Evolutionary conservation across 2,113 vertebrate species (phyloP).

Genomic region (Albula glossodonta): DNA sequence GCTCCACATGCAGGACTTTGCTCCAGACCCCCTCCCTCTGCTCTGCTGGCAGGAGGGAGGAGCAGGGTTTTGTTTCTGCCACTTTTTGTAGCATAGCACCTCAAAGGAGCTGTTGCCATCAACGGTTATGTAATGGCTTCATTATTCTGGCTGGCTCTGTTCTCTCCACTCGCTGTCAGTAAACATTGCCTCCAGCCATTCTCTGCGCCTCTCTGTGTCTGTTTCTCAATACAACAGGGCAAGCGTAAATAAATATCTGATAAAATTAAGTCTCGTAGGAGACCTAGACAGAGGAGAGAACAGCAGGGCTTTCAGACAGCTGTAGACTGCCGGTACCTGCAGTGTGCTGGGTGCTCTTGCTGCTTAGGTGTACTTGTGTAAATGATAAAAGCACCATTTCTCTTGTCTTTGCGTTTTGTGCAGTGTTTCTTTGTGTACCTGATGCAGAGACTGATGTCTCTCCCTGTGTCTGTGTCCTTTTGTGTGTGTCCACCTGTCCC

Average conservation of each 20-base stretch:
- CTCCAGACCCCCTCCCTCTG: background rate
- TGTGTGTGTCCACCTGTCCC: background rate
- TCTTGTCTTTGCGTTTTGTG: background rate
- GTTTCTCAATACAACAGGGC: background rate
- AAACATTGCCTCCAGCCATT: conserved; percentile 38
- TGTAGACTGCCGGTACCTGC: no score
- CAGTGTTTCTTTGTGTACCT: background rate
- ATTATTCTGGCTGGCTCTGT: conserved; percentile 24
- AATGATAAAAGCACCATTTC: background rate
- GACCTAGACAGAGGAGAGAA: background rate
- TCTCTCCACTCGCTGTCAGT: conserved; percentile 19
- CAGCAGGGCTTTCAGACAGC: background rate
- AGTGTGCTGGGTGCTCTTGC: background rate
- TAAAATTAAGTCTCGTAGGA: background rate
- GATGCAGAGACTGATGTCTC: background rate
- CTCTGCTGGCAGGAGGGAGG: background rate
- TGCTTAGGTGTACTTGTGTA: background rate
- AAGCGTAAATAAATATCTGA: background rate
- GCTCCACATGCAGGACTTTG: background rate
- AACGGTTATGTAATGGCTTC: conserved; percentile 17
- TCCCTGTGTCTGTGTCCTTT: conserved; percentile 9
- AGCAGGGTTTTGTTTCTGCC: background rate
- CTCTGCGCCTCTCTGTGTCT: background rate
- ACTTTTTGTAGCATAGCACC: background rate
- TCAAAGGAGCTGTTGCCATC: background rate